These are phyloP conservation scores for Procambarus virginalis DNA, from an alignment of 1,140 invertebrate species.

Conservation along the genomic window DNA sequence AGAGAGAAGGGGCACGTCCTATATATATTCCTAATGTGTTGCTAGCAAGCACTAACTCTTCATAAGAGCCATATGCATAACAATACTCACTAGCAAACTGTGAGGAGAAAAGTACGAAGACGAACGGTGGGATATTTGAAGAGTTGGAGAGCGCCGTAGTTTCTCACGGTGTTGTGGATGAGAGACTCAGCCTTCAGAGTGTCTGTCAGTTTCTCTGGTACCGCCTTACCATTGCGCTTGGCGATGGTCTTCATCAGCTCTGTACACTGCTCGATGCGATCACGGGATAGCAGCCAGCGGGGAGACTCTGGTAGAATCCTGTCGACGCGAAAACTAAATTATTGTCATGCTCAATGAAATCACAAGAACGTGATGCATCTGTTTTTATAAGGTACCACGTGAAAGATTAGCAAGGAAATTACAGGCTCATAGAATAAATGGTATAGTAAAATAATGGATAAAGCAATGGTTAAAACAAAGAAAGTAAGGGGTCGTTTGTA, in stretches of 20 bases:
- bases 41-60: too few species aligned
- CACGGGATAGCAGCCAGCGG: constrained; percentile 66
- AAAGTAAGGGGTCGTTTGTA: too few species aligned
- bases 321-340: background rate
- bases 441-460: too few species aligned
- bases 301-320: constrained; percentile 70
- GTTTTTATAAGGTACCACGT: too few species aligned
- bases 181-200: constrained; percentile 13
- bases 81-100: constrained; percentile 59
- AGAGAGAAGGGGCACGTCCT: too few species aligned
- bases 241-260: constrained; percentile 54
- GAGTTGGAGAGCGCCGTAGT: constrained; percentile 58
- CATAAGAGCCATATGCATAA: too few species aligned
- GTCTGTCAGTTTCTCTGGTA: constrained; percentile 59
- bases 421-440: too few species aligned
- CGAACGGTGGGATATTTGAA: constrained; percentile 41
- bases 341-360: too few species aligned
- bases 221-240: constrained; percentile 31
- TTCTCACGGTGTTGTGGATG: constrained; percentile 31
- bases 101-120: constrained; percentile 53
- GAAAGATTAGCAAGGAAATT: too few species aligned
- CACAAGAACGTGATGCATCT: too few species aligned
- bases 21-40: too few species aligned
- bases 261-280: constrained; percentile 45
- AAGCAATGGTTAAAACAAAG: too few species aligned